phyloP scores from a whole-genome alignment of 2,113 vertebrate genomes.

The Petrocephalus zakoni region DNA sequence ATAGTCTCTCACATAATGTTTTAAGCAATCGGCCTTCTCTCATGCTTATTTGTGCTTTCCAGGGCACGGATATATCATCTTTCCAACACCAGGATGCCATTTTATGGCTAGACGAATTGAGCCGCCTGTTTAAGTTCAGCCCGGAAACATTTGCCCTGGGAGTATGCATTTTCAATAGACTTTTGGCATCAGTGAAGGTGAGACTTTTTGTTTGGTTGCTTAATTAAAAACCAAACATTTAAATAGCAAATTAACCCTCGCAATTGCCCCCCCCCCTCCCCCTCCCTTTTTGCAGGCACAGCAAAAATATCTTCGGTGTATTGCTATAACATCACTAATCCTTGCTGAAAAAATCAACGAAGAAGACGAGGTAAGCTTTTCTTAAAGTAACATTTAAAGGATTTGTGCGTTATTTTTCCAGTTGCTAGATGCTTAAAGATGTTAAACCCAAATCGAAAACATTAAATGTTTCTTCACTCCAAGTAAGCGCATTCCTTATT shows the following conservation, averaged over 20 bases:
- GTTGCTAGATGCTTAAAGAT: not conserved
- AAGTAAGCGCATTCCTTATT: not conserved
- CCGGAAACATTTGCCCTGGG: slow-evolving; percentile 60
- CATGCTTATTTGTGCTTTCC: not conserved
- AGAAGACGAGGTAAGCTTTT: slow-evolving; percentile 66
- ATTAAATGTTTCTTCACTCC: not conserved
- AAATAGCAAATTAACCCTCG: not conserved
- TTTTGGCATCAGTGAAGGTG: slow-evolving; percentile 65
- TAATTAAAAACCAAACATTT: not conserved
- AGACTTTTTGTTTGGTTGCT: not conserved
- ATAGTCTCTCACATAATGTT: not conserved
- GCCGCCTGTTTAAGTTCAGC: slow-evolving; percentile 54
- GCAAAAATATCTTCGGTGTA: slow-evolving; percentile 64
- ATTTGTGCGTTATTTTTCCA: not conserved
- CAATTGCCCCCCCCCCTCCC: too few species aligned
- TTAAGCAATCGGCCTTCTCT: not conserved
- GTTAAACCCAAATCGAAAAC: not conserved
- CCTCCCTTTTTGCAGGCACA: slow-evolving; percentile 54
- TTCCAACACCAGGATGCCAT: slow-evolving; percentile 52
- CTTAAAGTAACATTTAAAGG: not conserved
- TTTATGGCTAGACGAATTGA: slow-evolving; percentile 59
- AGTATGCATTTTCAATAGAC: slow-evolving; percentile 56
- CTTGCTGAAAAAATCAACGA: slow-evolving; percentile 72
- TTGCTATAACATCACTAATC: slow-evolving; percentile 65
- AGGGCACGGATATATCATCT: slow-evolving; percentile 61